Base-by-base conservation (phyloP, 2,888 invertebrate genomes). In the Chrysomela aeneicollis region DNA sequence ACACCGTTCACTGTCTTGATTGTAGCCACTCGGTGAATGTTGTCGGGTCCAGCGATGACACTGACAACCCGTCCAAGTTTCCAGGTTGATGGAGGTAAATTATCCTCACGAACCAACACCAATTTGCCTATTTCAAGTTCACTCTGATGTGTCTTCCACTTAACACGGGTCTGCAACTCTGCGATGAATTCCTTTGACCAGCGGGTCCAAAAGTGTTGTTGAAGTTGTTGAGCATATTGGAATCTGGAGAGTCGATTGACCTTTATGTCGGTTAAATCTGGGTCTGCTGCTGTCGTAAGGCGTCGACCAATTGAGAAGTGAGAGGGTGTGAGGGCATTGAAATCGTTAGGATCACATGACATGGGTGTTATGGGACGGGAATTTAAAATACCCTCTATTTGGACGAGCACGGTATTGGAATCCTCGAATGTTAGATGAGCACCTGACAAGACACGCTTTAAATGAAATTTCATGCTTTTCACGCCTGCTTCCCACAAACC, bases 331-430 rank as follows among this genome's bases (percentile, higher is more conserved):
- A 78, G 58, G 5, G 73, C 67, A 21, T 53, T 63, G 5, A 69
- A 46, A 47, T 76, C 71, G 19, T 73, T 63, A 10, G 71, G 68
- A 52, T 76, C 74, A 2, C 59, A 22, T 3, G 76, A 74, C 8
- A 76, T 59, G 19, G 71, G 68, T 10, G 66, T 66, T 0, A 80
- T n/a, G 1, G 78, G 77, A 5, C 76, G 54, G 8, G 76, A 76
- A 60, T 78, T 79, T 2, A 78, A 59, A 5, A 76, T 68, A 0
- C 70, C 75, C 57, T 78, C 77, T 32, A 77, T 74, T 63, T 76
- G 72, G 3, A 37, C 59, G 17, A 73, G 46, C 2, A 70, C 30
- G 8, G 74, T 74, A 42, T 26, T 62, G 22, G 72, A 70, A 37
- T 69, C 59, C 57, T 73, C 71, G 47, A 49, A 72, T 0, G 66